A percentile compares a stretch with the other conserved stretches of the same genome.
phyloP scores from a whole-genome alignment of 2,797 vertebrate genomes.

The Myoxocephalus aenaeus region DNA sequence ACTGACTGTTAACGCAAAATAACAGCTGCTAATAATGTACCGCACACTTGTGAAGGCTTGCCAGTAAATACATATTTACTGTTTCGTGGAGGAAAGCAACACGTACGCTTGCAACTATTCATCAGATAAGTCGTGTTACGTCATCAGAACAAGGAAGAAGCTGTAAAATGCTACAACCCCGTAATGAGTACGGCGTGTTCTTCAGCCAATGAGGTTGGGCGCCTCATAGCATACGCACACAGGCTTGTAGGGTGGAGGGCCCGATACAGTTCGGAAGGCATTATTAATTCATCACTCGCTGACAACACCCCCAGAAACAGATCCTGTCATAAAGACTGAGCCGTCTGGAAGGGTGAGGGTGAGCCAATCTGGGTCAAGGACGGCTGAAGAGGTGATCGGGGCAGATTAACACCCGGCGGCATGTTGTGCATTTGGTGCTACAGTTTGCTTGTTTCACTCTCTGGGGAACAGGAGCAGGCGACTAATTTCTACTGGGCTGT shows the following conservation, averaged over 20 bases:
- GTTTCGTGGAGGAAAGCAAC: no score
- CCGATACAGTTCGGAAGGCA: background rate
- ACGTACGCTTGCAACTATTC: no score
- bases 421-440: conserved; percentile 21
- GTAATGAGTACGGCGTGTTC: background rate
- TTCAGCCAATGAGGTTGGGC: background rate
- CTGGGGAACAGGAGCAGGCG: background rate
- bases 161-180: no score
- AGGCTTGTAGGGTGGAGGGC: background rate
- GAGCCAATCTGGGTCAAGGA: conserved; percentile 59
- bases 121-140: no score
- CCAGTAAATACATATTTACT: background rate
- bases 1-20: no score
- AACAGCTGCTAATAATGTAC: no score
- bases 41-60: no score
- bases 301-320: background rate
- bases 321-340: conserved; percentile 25
- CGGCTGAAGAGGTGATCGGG: conserved; percentile 46
- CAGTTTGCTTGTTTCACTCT: background rate
- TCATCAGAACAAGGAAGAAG: no score
- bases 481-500: background rate
- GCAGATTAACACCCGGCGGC: conserved; percentile 38
- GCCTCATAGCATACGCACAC: background rate
- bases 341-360: conserved; percentile 49
- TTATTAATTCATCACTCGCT: conserved; percentile 11